Percentiles rank a stretch among this genome's conserved stretches.
These are phyloP conservation scores for Pachydiplax longipennis DNA, from an alignment of 2,888 invertebrate species.

Conservation along the genomic window DNA sequence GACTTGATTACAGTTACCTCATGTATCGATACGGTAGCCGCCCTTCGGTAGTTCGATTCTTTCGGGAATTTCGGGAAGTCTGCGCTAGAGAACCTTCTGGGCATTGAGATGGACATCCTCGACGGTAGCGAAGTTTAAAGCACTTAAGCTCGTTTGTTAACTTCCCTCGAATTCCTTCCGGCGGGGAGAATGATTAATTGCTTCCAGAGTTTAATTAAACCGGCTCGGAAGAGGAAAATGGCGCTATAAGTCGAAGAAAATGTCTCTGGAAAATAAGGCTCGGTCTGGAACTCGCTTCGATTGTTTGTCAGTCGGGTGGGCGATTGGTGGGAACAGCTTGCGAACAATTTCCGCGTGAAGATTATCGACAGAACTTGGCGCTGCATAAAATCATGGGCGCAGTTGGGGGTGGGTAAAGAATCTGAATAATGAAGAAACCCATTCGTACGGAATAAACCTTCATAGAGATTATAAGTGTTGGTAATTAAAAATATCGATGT, in stretches of 20 bases:
- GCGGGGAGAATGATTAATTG: not conserved
- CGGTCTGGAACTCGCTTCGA: not conserved
- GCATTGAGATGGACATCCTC: not conserved
- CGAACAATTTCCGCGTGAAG: too few relatives aligned
- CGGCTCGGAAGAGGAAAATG: not conserved
- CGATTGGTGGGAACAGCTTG: not conserved
- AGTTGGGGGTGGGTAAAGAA: too few relatives aligned
- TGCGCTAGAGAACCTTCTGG: not conserved
- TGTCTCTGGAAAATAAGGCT: not conserved
- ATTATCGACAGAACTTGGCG: too few relatives aligned
- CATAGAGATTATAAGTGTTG: too few relatives aligned
- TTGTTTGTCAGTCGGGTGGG: not conserved
- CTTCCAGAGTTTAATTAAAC: not conserved
- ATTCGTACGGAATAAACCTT: too few relatives aligned
- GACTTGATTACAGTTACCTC: too few relatives aligned
- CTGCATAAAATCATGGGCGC: too few relatives aligned
- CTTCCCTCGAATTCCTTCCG: not conserved
- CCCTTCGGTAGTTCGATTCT: not conserved
- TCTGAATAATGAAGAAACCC: too few relatives aligned
- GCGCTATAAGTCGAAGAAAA: not conserved
- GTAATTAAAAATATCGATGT: too few relatives aligned
- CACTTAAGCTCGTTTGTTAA: not conserved
- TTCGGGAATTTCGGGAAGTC: not conserved
- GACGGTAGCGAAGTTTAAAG: not conserved
- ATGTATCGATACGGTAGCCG: not conserved